Base-by-base conservation (phyloP, 2,888 invertebrate genomes). In the Chymomyza caudatula region DNA sequence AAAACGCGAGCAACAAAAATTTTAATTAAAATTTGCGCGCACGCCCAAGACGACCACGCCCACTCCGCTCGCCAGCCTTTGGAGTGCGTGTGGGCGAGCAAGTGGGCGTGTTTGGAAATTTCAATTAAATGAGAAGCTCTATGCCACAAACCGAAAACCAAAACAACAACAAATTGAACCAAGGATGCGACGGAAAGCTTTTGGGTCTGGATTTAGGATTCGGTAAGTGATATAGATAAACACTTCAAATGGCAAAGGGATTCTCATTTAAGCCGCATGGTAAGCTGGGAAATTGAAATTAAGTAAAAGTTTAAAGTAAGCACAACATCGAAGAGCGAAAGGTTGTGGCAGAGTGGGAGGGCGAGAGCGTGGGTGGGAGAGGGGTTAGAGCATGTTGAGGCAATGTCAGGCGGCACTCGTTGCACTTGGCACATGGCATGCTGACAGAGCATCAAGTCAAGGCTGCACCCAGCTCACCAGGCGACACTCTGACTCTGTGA, bases 171-270 rank as follows among this genome's bases (percentile, higher is more conserved):
- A 73, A 74, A 75, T 74, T 75, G 75, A 75, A 73, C 60, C 23
- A 42, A 47, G 47, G 47, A 47, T 15, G 25, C 47, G 57, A 57
- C 54, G 54, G 29, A 43, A 6, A 19, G 29, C 44, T 22, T 22
- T 22, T 4, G 17, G 19, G 19, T 63, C 70, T 66, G 72, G 59
- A 11, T 22, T 29, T 23, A 0, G 20, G 51, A 42, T 56, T 51
- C 56, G 71, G 81, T 81, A 75, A 81, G 68, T 78, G 84, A 81
- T 84, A 81, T 81, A 84, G 80, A 81, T 81, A 78, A 81, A 78
- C 80, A 81, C 84, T 81, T 74, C 54, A 74, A 67, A 78, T 78
- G 75, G 73, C 78, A 71, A 77, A 80, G 71, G 78, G 84, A 84
- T 84, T 66, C 78, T 68, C 49, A 58, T 62, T 66, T 68, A 64